Evolutionary conservation across 2,113 vertebrate genomes (phyloP).

Genomic region (Paracanthobrama guichenoti): DNA sequence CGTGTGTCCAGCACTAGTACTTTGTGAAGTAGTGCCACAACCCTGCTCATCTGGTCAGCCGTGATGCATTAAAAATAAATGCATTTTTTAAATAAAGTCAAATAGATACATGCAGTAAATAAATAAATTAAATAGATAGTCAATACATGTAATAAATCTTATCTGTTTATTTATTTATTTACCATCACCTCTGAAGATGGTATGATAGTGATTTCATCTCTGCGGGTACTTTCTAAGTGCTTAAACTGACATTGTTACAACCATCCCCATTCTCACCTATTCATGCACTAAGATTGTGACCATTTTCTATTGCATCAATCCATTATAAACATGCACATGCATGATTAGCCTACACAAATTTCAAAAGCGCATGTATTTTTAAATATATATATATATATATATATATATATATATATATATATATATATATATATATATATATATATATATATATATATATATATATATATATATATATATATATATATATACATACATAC

Average conservation of each 20-base stretch:
- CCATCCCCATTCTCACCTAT: neutral
- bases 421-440: too few relatives aligned
- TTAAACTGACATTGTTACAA: neutral
- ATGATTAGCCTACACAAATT: neutral
- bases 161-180: neutral
- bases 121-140: neutral
- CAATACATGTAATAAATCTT: too few relatives aligned
- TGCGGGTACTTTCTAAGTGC: neutral
- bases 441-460: too few relatives aligned
- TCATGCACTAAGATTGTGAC: neutral
- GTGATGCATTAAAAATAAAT: neutral
- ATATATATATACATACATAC: too few relatives aligned
- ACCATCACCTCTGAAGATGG: neutral
- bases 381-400: too few relatives aligned
- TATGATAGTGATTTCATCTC: neutral
- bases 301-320: neutral
- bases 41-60: too few relatives aligned
- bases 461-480: too few relatives aligned
- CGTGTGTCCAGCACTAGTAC: too few relatives aligned
- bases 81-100: neutral
- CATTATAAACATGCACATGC: neutral
- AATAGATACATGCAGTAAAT: neutral
- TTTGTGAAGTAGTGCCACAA: too few relatives aligned
- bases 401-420: too few relatives aligned
- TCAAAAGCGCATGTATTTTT: neutral